Base-by-base conservation (phyloP, 2,888 invertebrate genomes). In the Leuctra nigra region DNA sequence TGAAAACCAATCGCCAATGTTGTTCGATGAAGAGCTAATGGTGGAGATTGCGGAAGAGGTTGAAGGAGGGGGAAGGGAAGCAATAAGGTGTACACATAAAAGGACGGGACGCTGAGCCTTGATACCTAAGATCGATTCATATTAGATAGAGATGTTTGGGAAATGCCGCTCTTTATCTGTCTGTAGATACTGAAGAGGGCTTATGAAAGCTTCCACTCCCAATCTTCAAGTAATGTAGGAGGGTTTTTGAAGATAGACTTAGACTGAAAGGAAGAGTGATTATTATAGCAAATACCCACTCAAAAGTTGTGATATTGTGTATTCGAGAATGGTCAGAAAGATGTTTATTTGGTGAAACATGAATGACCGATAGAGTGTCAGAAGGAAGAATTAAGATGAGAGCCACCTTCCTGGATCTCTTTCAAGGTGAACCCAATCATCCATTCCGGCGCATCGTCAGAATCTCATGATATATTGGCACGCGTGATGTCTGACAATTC, bases 81-180 rank as follows among this genome's bases (percentile, higher is more conserved):
- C 50, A 35, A 50, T 50, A 50, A 50, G 50, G 25, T 25, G 24
- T 16, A 18, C 18, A 33, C 38, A 33, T 29, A 29, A 23, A n/a
- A 24, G 23, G 2, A n/a, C 7, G 46, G 18, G 18, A 13, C n/a
- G n/a, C n/a, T n/a, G n/a, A n/a, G n/a, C n/a, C n/a, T n/a, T n/a
- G n/a, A n/a, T n/a, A n/a, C n/a, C n/a, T n/a, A 20, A 41, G 3
- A 44, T 44, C 44, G 50, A 50, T 35, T 50, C 48, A 35, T 50
- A 50, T 50, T 50, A 22, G 44, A 39, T 39, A 16, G 3, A 4
- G 16, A 44, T 44, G 44, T 44, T 44, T 44, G 18, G 23, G 23
- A 44, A 23, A 44, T 44, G 23, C 44, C 23, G 29, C 29, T 29
- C 29, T 7, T n/a, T 29, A 11, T 11, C 29, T 29, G 29, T 11